phyloP scores from a whole-genome alignment of 2,113 vertebrate genomes.

The Myotis brandtii region DNA sequence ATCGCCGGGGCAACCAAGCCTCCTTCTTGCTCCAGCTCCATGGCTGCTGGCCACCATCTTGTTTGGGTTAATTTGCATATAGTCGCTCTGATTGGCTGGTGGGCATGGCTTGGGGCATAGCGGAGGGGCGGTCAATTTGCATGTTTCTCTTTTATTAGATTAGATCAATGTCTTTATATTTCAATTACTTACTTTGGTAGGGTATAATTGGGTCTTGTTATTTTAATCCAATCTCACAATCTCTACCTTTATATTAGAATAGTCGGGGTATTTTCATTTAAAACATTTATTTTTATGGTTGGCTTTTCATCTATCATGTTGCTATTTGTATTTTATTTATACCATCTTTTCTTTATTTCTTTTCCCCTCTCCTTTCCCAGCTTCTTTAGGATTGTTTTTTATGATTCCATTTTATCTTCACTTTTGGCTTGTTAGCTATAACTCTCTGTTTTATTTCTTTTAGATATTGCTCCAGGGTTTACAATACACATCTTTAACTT shows the following conservation, averaged over 20 bases:
- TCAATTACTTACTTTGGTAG: background rate
- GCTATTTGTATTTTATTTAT: background rate
- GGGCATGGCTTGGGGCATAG: too few species aligned
- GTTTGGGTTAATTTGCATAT: too few species aligned
- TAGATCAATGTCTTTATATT: background rate
- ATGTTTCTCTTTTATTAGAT: too few species aligned
- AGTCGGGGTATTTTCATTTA: background rate
- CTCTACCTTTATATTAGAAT: background rate
- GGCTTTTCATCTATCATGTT: background rate
- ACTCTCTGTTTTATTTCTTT: background rate
- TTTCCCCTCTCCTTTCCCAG: background rate
- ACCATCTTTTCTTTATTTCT: background rate
- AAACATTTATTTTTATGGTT: background rate
- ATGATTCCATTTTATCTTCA: slow-evolving; percentile 17
- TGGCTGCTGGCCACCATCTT: too few species aligned
- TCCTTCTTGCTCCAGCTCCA: too few species aligned
- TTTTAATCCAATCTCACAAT: background rate
- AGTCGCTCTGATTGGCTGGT: too few species aligned
- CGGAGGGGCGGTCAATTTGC: too few species aligned
- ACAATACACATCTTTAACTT: background rate
- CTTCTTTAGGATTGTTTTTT: background rate
- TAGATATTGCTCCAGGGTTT: background rate
- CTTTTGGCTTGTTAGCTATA: background rate
- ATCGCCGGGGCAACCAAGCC: too few species aligned
- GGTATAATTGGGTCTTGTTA: background rate